These are phyloP conservation scores for Cherax quadricarinatus DNA, from an alignment of 1,140 invertebrate species.

Conservation along the genomic window DNA sequence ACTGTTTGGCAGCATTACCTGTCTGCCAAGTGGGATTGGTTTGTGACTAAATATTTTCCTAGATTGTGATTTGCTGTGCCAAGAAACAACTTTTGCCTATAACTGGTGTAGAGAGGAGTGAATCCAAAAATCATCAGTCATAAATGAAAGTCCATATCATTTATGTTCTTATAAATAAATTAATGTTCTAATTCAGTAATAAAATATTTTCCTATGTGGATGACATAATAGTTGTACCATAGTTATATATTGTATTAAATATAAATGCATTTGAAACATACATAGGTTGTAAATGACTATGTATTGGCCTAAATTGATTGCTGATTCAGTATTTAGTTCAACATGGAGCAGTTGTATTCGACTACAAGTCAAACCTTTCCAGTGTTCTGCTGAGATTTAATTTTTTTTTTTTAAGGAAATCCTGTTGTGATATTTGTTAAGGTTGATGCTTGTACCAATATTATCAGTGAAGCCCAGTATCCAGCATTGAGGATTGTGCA, in stretches of 20 bases:
- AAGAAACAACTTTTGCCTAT: constrained; percentile 61
- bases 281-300: constrained; percentile 44
- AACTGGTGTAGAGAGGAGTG: constrained; percentile 49
- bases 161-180: constrained; percentile 57
- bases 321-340: constrained; percentile 26
- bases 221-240: constrained; percentile 63
- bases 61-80: constrained; percentile 69
- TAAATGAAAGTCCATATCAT: constrained; percentile 64
- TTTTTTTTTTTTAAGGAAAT: neutral
- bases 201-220: constrained; percentile 68
- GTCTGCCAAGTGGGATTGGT: constrained; percentile 2
- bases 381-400: constrained; percentile 9
- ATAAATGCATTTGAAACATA: constrained; percentile 58
- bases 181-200: constrained; percentile 62
- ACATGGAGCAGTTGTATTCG: constrained; percentile 29
- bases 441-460: constrained; percentile 18
- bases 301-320: constrained; percentile 28
- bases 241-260: constrained; percentile 69
- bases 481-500: neutral
- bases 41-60: constrained; percentile 53
- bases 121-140: constrained; percentile 54
- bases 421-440: constrained; percentile 28
- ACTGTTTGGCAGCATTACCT: neutral
- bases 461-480: neutral
- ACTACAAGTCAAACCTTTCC: constrained; percentile 6